Conservation (phyloP, 2,113 vertebrate species). For the Zosterops pallidus region DNA sequence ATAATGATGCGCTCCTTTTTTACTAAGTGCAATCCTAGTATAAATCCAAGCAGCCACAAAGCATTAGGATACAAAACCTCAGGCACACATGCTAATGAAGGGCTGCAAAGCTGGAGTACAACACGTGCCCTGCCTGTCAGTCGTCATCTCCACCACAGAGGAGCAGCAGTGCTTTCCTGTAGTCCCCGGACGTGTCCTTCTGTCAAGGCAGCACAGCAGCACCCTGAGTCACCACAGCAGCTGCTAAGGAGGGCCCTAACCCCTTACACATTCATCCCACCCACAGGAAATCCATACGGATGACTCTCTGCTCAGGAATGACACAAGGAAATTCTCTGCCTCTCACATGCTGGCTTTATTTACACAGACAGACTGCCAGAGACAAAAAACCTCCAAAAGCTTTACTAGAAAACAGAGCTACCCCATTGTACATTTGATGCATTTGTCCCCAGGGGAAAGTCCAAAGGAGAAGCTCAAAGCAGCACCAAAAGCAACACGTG, state of each 20-base stretch:
- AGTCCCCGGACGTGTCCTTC: conserved; percentile 91
- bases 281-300: background rate
- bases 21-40: background rate
- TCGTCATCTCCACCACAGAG: conserved; percentile 90
- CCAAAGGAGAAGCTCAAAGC: background rate
- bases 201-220: conserved; percentile 67
- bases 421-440: background rate
- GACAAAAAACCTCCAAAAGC: background rate
- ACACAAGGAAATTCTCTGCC: background rate
- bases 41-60: background rate
- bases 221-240: conserved; percentile 33
- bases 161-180: conserved; percentile 88
- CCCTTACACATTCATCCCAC: background rate
- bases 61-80: background rate
- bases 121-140: background rate
- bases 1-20: background rate
- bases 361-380: background rate
- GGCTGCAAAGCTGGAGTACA: conserved; percentile 28
- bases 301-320: conserved; percentile 1
- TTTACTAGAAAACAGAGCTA: background rate
- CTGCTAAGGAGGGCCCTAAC: background rate
- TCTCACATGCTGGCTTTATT: background rate
- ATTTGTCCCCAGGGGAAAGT: background rate
- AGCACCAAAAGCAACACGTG: background rate
- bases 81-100: background rate